phyloP scores from a whole-genome alignment of 2,113 vertebrate species.

The Sander lucioperca region DNA sequence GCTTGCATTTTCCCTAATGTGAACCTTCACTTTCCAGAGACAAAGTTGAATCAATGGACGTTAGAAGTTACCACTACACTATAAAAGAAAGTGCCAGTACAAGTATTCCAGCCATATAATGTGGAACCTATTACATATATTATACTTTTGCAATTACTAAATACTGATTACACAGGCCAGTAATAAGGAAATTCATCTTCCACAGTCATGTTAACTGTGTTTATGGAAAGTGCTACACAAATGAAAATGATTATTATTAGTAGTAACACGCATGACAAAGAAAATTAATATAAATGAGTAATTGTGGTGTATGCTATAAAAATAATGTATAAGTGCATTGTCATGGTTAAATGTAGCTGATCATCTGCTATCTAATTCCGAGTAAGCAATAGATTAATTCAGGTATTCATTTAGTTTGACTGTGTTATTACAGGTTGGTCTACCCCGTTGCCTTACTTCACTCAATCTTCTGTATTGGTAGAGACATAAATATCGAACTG shows the following conservation, averaged over 20 bases:
- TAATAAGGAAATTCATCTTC: slow-evolving; percentile 46
- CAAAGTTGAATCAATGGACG: not conserved
- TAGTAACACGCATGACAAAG: slow-evolving; percentile 38
- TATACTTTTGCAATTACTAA: slow-evolving; percentile 17
- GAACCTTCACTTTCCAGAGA: not conserved
- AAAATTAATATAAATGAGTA: slow-evolving; percentile 36
- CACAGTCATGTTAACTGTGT: slow-evolving; percentile 43
- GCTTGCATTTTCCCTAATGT: not conserved
- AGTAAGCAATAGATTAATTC: slow-evolving; percentile 34
- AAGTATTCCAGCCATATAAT: not conserved
- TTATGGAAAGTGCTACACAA: slow-evolving; percentile 37
- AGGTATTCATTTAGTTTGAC: slow-evolving; percentile 35
- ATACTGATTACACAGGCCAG: slow-evolving; percentile 20
- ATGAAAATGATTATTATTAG: slow-evolving; percentile 30
- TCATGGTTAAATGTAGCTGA: slow-evolving; percentile 33
- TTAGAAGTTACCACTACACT: not conserved
- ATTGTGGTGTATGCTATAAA: slow-evolving; percentile 24
- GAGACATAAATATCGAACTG: slow-evolving; percentile 59
- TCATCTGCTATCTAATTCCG: slow-evolving; percentile 39
- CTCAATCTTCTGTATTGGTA: slow-evolving; percentile 64
- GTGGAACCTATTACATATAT: not conserved
- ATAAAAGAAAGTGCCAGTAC: not conserved
- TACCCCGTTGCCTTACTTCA: slow-evolving; percentile 21
- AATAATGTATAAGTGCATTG: slow-evolving; percentile 25
- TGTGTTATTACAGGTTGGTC: slow-evolving; percentile 44